Evolutionary conservation across 2,888 invertebrate genomes (phyloP), one percentile per base, ranked within the genome.

Genomic region (Xestia sexstrigata): DNA sequence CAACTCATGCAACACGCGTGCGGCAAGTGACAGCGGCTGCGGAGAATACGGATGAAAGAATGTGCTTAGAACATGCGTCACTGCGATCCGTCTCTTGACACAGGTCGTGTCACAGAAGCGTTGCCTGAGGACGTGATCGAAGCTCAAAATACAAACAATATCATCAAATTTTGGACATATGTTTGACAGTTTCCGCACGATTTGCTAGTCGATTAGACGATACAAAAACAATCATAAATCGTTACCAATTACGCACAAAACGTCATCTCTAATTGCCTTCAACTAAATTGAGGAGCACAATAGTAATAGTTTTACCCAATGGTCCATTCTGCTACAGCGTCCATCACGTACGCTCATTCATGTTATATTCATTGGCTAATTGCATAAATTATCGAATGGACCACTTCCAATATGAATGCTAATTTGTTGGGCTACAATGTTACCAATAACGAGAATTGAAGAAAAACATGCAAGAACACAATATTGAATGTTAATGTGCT

Each of bases 371-470:
- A 90, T 88, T 79, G 81, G 73, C 74, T 84, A 82, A 86, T 84
- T 87, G 88, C 88, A 88, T 90, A 88, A 87, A 89, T 89, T 88
- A 85, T 84, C 78, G 78, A 87, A 85, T 87, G 79, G 81, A 74
- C 74, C 74, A 81, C 82, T 83, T 85, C 76, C 90, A 89, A 91
- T 91, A 89, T 89, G 85, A 87, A 91, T 90, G 89, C 88, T 88
- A 91, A 91, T 91, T 87, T 82, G 74, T 72, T 80, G 63, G 70
- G 80, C 63, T 83, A 83, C 83, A 87, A 82, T 78, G 87, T 86
- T 79, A 26, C 68, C 74, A 75, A 76, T 79, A 79, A 60, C 60
- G 49, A 13, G 35, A 76, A 85, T 75, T 39, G 45, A 78, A 81
- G 69, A 77, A 86, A 87, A 81, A 88, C 49, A 82, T 66, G 5